Evolutionary conservation across 1,140 invertebrate species (phyloP).

Genomic region (Meloidogyne floridensis): DNA sequence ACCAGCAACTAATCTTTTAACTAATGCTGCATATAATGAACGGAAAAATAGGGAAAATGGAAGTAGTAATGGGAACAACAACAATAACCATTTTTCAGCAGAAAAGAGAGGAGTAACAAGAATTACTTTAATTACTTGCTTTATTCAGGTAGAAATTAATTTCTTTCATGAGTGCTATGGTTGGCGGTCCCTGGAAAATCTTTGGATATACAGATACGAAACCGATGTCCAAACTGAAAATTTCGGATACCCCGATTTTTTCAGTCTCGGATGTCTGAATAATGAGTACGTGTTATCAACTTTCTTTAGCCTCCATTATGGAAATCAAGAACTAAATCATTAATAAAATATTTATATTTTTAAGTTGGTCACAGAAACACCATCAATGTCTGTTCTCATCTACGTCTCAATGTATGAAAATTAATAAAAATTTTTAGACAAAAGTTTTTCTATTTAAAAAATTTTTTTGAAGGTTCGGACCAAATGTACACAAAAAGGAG

Average conservation of each 20-base stretch:
- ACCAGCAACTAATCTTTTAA: conserved; percentile 8
- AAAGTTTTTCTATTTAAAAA: background rate
- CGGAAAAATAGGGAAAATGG: conserved; percentile 21
- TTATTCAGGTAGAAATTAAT: conserved; percentile 37
- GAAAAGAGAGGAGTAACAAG: conserved; percentile 60
- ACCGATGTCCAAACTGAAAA: too few species aligned
- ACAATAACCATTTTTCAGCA: conserved; percentile 35
- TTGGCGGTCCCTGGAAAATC: too few species aligned
- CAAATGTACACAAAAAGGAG: conserved; percentile 42
- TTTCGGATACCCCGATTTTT: too few species aligned
- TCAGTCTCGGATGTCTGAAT: too few species aligned
- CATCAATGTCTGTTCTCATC: conserved; percentile 55
- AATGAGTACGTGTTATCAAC: too few species aligned
- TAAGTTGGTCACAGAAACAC: conserved; percentile 53
- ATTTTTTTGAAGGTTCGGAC: conserved; percentile 18
- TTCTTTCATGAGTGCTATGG: too few species aligned
- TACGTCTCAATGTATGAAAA: conserved; percentile 43
- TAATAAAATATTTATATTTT: conserved; percentile 10
- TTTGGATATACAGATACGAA: too few species aligned
- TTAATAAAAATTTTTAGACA: background rate
- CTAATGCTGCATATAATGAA: conserved; percentile 9
- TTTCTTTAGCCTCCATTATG: too few species aligned
- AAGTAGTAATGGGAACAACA: background rate
- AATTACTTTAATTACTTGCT: conserved; percentile 59
- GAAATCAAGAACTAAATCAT: too few species aligned